Base-by-base conservation (phyloP, 2,113 vertebrate genomes). In the Sebastes schlegelii region DNA sequence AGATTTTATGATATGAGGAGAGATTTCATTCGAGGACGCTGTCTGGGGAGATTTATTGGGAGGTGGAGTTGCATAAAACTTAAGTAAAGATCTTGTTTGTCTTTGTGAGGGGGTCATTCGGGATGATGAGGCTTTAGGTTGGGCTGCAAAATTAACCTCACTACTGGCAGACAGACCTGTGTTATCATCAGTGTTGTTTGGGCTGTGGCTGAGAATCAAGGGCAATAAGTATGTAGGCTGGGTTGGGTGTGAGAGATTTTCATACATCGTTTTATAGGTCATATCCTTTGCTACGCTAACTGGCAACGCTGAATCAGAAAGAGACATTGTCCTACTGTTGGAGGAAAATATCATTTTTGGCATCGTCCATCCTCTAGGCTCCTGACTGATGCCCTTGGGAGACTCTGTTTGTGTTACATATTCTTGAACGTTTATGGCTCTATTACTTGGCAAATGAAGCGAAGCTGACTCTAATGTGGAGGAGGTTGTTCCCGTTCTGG, bases 21-120 rank as follows among this genome's bases (percentile, higher is more conserved):
- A 82, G 12, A 43, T 61, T 75, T 82, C 72, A 66, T 61, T 4
- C 23, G 81, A 82, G n/a, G 74, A 85, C 9, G 10, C 14, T 21
- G 58, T 79, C 76, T 80, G 79, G 23, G 80, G 60, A 57, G 64
- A 82, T 74, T 73, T 81, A 74, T 42, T 17, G 1, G 63, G 43
- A 45, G 60, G 26, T 68, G n/a, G 17, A n/a, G 34, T 46, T 68
- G 64, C 76, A 45, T 83, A n/a, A n/a, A 68, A 60, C 3, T 6
- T n/a, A 61, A 57, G 63, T 7, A 60, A 55, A 49, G 76, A 60
- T 65, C n/a, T 68, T 77, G 79, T 80, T 71, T 74, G 21, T 65
- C 52, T 71, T 80, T 77, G 70, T 70, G 81, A 67, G 17, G 84
- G 51, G 8, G 54, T 79, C 12, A 52, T 23, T 52, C 57, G 78